These are phyloP conservation scores for Aradus depressus DNA, from an alignment of 2,888 invertebrate genomes.

Conservation along the genomic window DNA sequence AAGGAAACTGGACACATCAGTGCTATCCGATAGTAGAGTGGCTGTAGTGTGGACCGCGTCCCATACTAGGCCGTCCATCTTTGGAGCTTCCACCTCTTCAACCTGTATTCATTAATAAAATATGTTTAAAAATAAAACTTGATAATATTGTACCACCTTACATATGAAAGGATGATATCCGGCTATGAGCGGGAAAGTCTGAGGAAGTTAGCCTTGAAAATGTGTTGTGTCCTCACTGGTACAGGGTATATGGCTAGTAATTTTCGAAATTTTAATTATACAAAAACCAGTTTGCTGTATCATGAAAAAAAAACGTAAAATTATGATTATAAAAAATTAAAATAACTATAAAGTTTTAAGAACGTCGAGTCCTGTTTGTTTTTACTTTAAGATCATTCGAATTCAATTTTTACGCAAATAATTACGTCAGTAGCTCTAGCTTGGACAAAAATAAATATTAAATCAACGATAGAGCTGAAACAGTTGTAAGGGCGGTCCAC, in stretches of 20 bases:
- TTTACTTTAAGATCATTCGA: too few species aligned
- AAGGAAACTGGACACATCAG: not conserved
- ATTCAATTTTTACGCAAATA: too few species aligned
- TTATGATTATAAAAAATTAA: not conserved
- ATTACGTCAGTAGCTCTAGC: too few species aligned
- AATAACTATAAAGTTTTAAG: too few species aligned
- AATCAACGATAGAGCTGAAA: too few species aligned
- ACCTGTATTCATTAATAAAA: constrained; percentile 3
- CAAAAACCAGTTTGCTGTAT: not conserved
- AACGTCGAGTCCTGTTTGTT: too few species aligned
- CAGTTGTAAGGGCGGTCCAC: too few species aligned
- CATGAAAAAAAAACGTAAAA: not conserved
- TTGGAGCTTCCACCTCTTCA: not conserved
- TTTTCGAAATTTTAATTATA: not conserved
- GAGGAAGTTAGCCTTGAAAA: not conserved
- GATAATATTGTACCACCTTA: not conserved
- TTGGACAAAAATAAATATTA: too few species aligned
- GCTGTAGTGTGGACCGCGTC: constrained; percentile 3
- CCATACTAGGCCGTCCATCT: constrained; percentile 3
- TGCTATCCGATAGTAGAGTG: constrained; percentile 1
- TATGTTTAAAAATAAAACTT: not conserved
- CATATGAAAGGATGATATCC: not conserved
- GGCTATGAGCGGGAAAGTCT: not conserved
- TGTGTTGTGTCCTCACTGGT: not conserved
- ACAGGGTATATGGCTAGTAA: not conserved